Evolutionary conservation across 2,113 vertebrate species (phyloP).

Genomic region (Mormyrus lacerda): DNA sequence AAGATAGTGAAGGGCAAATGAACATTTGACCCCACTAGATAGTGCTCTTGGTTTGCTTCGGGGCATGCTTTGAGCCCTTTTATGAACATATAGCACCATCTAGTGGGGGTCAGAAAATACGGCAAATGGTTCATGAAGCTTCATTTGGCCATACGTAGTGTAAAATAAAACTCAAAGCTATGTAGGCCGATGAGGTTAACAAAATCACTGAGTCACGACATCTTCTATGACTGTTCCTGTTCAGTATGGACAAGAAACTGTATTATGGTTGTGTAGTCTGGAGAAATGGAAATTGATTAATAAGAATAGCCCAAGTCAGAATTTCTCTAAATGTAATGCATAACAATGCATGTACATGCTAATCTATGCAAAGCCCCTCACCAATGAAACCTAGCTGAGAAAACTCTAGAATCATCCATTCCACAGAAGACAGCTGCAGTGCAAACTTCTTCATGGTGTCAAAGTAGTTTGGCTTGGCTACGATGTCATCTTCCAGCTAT

Average conservation of each 20-base stretch:
- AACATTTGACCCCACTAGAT: neutral
- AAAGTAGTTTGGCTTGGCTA: constrained; percentile 98
- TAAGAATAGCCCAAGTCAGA: neutral
- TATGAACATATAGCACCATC: neutral
- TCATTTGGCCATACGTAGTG: neutral
- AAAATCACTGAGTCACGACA: neutral
- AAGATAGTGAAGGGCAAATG: neutral
- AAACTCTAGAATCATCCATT: constrained; percentile 99
- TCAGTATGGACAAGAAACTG: neutral
- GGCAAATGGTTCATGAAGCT: neutral
- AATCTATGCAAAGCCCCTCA: constrained; percentile 41
- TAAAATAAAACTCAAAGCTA: neutral
- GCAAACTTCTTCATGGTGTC: constrained; percentile 98
- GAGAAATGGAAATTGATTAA: neutral
- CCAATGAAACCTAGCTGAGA: constrained; percentile 97
- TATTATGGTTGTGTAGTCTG: neutral
- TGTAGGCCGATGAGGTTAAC: neutral
- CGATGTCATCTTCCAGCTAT: constrained; percentile 96
- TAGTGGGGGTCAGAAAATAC: neutral
- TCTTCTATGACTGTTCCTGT: neutral
- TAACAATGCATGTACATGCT: neutral
- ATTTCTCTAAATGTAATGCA: neutral
- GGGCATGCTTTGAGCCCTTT: neutral
- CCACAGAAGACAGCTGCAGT: constrained; percentile 90
- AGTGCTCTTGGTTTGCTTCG: neutral